Percentiles rank a stretch among this genome's conserved stretches.
These are phyloP conservation scores for Anthrax anthrax DNA, from an alignment of 2,888 invertebrate genomes.

Conservation along the genomic window DNA sequence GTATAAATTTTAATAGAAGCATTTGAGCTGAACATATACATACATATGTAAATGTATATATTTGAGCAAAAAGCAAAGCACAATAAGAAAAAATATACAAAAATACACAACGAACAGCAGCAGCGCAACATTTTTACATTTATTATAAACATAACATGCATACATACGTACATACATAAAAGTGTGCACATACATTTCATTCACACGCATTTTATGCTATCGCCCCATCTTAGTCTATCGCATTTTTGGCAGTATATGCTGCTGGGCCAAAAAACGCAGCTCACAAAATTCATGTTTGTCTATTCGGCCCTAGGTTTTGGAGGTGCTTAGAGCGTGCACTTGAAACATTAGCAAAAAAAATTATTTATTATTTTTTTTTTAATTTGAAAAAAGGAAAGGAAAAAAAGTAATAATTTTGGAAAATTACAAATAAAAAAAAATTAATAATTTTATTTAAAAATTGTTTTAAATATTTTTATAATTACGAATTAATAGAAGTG, in stretches of 20 bases:
- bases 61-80: too few relatives aligned
- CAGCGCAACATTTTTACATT: too few relatives aligned
- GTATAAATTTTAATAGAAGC: too few relatives aligned
- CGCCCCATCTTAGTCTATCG: conserved; percentile 20
- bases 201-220: conserved; percentile 20
- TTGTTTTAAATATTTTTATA: too few relatives aligned
- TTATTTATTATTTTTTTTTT: neutral
- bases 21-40: too few relatives aligned
- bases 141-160: too few relatives aligned
- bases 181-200: conserved; percentile 15
- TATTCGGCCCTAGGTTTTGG: conserved; percentile 37
- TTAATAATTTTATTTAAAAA: too few relatives aligned
- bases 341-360: conserved; percentile 4
- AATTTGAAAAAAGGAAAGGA: neutral
- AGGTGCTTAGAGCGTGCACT: conserved; percentile 31
- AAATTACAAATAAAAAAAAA: too few relatives aligned
- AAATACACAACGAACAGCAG: too few relatives aligned
- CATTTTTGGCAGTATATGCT: conserved; percentile 16
- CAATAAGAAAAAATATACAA: too few relatives aligned
- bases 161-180: conserved; percentile 2
- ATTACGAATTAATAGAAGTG: too few relatives aligned
- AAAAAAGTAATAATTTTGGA: neutral
- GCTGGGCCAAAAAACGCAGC: conserved; percentile 29
- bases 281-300: conserved; percentile 33
- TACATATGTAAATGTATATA: too few relatives aligned